phyloP scores from a whole-genome alignment of 2,797 vertebrate species.

The Syngnathus acus region DNA sequence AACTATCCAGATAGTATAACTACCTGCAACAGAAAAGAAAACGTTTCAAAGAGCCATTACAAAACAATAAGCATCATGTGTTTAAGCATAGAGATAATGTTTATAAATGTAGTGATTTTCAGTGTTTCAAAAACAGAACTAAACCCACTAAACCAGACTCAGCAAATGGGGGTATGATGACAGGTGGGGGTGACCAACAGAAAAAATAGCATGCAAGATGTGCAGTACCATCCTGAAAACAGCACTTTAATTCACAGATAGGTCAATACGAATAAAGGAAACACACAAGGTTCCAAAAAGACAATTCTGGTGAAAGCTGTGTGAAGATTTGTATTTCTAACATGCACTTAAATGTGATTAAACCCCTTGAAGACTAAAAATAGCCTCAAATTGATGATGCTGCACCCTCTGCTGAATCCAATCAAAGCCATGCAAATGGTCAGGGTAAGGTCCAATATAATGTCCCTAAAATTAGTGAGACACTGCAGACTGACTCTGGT shows the following conservation, averaged over 20 bases:
- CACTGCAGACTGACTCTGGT: background rate
- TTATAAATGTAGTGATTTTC: background rate
- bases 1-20: background rate
- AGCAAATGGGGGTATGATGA: background rate
- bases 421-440: background rate
- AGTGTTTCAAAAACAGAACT: background rate
- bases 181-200: background rate
- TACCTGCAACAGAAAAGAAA: background rate
- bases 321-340: background rate
- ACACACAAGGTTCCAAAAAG: background rate
- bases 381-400: background rate
- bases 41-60: too few relatives aligned
- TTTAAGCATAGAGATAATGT: background rate
- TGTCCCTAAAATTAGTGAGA: background rate
- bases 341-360: background rate
- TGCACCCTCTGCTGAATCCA: background rate
- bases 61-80: background rate
- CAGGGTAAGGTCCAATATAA: background rate
- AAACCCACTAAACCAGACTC: background rate
- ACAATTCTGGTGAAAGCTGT: background rate
- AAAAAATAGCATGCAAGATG: background rate
- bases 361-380: background rate
- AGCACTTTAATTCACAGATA: background rate
- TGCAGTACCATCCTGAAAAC: background rate
- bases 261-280: background rate